Percentiles rank a stretch among this genome's conserved stretches.
Conservation (phyloP, 2,113 vertebrate species). For the Actenoides hombroni region DNA sequence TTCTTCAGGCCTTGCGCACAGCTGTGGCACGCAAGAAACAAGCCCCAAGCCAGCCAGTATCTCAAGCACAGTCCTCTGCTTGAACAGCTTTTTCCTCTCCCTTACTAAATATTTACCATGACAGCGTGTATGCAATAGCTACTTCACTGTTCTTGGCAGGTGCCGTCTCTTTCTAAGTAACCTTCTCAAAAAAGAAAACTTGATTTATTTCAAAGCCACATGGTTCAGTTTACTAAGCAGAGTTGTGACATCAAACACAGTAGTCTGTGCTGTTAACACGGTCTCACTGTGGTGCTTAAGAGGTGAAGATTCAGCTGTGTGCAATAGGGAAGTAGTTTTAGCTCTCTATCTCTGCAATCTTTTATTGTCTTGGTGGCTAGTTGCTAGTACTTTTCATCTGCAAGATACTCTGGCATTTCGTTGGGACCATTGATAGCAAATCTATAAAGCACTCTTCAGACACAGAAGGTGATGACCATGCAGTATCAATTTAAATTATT, state of each 20-base stretch:
- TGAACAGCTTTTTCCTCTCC: not conserved
- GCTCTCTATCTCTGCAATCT: not conserved
- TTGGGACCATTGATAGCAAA: not conserved
- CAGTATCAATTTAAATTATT: not conserved
- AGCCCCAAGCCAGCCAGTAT: not conserved
- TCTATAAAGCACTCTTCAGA: not conserved
- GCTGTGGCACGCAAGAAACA: conserved; percentile 58
- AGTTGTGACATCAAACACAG: not conserved
- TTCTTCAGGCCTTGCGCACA: conserved; percentile 69
- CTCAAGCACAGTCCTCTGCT: not conserved
- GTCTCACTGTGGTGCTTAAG: not conserved
- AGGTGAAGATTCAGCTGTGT: not conserved
- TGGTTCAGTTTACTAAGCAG: not conserved
- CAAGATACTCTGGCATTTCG: not conserved
- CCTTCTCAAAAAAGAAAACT: not conserved
- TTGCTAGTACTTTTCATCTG: not conserved
- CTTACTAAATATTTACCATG: not conserved
- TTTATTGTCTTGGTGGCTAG: not conserved
- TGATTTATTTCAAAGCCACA: not conserved
- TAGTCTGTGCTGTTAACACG: not conserved
- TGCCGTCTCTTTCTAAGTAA: not conserved
- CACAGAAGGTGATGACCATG: not conserved
- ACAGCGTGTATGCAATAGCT: not conserved
- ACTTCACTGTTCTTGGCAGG: not conserved
- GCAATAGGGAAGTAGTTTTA: not conserved